Conservation (phyloP, 2,113 vertebrate species). For the Triplophysa siluroides region DNA sequence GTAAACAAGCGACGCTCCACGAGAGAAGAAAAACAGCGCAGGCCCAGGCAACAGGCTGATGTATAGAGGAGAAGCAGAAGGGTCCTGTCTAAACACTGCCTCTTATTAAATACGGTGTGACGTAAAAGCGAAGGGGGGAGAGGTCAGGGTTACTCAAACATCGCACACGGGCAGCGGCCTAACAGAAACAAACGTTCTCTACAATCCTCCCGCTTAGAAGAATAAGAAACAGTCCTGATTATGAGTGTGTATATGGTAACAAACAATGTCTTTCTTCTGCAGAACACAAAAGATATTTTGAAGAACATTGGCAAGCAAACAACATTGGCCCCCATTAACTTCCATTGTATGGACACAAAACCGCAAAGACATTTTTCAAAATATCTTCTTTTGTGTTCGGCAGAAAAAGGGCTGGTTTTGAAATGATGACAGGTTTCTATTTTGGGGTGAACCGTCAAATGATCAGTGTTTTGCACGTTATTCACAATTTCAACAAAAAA, state of each 20-base stretch:
- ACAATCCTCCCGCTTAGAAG: neutral
- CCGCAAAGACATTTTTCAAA: no score
- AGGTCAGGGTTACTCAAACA: constrained; percentile 61
- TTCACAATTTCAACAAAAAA: constrained; percentile 20
- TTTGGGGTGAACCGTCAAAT: no score
- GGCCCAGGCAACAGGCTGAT: constrained; percentile 32
- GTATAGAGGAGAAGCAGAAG: constrained; percentile 57
- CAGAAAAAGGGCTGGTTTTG: no score
- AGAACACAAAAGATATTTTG: no score
- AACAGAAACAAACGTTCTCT: constrained; percentile 37
- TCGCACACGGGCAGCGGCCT: constrained; percentile 43
- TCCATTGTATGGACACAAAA: no score
- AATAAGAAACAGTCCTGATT: constrained; percentile 18
- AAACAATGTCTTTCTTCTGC: no score
- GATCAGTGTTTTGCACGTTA: neutral
- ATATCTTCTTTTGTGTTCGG: no score
- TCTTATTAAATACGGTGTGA: constrained; percentile 57
- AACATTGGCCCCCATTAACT: no score
- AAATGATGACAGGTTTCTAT: no score
- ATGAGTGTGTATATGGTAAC: constrained; percentile 6
- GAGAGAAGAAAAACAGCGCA: constrained; percentile 43
- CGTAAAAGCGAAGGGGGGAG: constrained; percentile 46
- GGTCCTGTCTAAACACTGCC: constrained; percentile 57
- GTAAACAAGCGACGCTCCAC: constrained; percentile 44
- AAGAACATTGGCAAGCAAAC: no score